A percentile compares a stretch with the other conserved stretches of the same genome.
Conservation (phyloP, 1,140 invertebrate genomes). For the Zaprionus inermis region DNA sequence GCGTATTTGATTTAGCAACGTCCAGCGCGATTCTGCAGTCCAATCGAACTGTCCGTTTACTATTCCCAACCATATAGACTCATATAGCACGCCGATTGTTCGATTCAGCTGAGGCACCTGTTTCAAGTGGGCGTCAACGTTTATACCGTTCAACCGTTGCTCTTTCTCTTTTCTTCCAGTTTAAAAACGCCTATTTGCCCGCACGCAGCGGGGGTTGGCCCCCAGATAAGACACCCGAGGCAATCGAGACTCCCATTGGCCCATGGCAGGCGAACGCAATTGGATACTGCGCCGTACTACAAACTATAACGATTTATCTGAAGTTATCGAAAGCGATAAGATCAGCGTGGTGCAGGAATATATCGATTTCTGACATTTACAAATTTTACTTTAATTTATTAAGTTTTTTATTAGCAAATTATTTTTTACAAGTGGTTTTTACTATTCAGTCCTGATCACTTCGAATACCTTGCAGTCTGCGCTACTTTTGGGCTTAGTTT, state of each 20-base stretch:
- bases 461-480: no score
- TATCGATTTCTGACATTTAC: no score
- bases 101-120: slow-evolving; percentile 5
- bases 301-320: background rate
- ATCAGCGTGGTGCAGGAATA: no score
- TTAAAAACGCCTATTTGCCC: slow-evolving; percentile 22
- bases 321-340: no score
- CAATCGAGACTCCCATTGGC: background rate
- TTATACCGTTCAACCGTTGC: background rate
- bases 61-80: background rate
- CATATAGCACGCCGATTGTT: no score
- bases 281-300: background rate
- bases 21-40: slow-evolving; percentile 23
- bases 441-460: no score
- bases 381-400: no score
- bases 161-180: slow-evolving; percentile 19
- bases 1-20: slow-evolving; percentile 65
- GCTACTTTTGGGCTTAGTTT: no score
- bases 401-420: no score
- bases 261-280: background rate
- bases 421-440: no score
- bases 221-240: slow-evolving; percentile 23
- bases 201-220: slow-evolving; percentile 15
- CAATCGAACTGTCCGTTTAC: background rate
- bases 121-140: slow-evolving; percentile 33